These are phyloP conservation scores for Scolopax mira DNA, from an alignment of 2,113 vertebrate species.

Conservation along the genomic window DNA sequence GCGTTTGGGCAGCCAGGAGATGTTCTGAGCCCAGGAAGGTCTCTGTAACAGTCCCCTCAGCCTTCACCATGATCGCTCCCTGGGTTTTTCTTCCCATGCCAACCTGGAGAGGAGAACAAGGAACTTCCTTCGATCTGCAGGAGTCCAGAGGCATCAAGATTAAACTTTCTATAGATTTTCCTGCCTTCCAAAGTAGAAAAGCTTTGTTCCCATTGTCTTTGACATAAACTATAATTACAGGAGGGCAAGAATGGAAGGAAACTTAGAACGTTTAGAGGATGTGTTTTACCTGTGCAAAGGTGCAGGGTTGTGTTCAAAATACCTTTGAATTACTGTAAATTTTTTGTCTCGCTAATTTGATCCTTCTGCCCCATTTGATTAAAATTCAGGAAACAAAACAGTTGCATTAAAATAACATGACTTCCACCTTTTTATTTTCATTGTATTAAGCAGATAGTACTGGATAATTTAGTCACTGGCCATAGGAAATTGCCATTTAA, in stretches of 20 bases:
- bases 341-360: background rate
- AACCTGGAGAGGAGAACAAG: background rate
- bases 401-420: slow-evolving; percentile 20
- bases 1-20: background rate
- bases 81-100: accelerated
- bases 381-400: background rate
- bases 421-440: slow-evolving; percentile 25
- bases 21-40: accelerated
- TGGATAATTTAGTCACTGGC: background rate
- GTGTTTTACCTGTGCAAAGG: background rate
- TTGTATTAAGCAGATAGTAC: background rate
- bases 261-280: background rate
- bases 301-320: background rate
- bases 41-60: background rate
- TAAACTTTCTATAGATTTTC: background rate
- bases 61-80: background rate
- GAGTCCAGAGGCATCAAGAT: background rate
- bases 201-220: background rate
- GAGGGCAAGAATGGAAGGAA: background rate
- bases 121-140: background rate
- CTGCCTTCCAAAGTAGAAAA: background rate
- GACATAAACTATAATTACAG: background rate
- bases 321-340: background rate
- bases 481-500: slow-evolving; percentile 50
- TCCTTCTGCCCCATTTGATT: background rate